Percentiles rank a stretch among this genome's conserved stretches.
These are phyloP conservation scores for Tethea ocularis DNA, from an alignment of 2,888 invertebrate species.

Conservation along the genomic window DNA sequence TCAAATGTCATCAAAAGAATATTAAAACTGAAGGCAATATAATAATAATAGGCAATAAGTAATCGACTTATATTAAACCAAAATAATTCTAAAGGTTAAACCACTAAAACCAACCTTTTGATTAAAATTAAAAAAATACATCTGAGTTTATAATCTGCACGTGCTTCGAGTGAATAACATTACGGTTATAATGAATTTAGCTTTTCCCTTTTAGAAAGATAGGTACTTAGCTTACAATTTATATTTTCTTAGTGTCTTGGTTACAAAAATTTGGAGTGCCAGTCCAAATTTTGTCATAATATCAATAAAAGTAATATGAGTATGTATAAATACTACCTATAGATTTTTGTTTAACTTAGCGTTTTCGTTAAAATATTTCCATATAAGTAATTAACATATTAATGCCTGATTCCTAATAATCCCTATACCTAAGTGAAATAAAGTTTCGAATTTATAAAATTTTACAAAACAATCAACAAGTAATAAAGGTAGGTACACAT, in stretches of 20 bases:
- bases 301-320: too few relatives aligned
- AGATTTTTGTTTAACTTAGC: background rate
- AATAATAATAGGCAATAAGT: too few relatives aligned
- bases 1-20: background rate
- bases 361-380: too few relatives aligned
- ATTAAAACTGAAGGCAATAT: background rate
- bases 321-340: too few relatives aligned
- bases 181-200: constrained; percentile 17
- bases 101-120: background rate
- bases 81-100: background rate
- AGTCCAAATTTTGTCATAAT: too few relatives aligned
- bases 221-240: background rate
- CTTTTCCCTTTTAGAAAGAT: constrained; percentile 14
- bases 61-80: background rate
- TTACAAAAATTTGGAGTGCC: background rate
- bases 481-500: background rate
- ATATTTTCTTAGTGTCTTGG: background rate
- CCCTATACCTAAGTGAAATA: too few relatives aligned
- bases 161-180: constrained; percentile 16
- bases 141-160: constrained; percentile 9
- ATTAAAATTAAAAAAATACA: background rate
- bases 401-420: too few relatives aligned
- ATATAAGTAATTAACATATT: too few relatives aligned
- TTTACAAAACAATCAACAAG: constrained; percentile 6
- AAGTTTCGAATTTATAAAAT: too few relatives aligned